Percentiles rank a stretch among this genome's conserved stretches.
Conservation (phyloP, 1,140 invertebrate species). For the Stenopsyche tienmushanensis region DNA sequence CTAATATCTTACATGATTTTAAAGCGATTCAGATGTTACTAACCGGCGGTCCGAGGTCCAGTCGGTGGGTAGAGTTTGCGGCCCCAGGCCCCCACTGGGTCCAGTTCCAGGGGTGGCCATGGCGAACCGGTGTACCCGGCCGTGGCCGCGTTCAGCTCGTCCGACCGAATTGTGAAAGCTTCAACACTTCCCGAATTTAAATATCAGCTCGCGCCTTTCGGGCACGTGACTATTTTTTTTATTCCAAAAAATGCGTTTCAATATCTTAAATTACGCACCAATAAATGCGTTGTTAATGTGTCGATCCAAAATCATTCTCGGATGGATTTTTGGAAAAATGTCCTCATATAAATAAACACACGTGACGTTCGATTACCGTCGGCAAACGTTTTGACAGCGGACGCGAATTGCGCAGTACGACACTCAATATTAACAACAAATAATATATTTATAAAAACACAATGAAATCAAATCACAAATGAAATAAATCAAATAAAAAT, state of each 20-base stretch:
- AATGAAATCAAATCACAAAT: no score
- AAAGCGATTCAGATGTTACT: no score
- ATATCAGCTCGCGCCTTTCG: background rate
- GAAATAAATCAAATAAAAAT: no score
- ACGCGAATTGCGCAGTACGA: no score
- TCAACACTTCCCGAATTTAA: slow-evolving; percentile 17
- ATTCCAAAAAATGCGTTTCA: background rate
- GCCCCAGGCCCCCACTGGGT: slow-evolving; percentile 69
- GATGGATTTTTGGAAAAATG: background rate
- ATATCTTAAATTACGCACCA: background rate
- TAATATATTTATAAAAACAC: no score
- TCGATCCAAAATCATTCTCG: no score
- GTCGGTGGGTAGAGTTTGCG: slow-evolving; percentile 70
- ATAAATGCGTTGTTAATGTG: background rate
- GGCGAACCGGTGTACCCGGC: slow-evolving; percentile 70
- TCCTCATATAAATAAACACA: background rate
- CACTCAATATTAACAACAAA: no score
- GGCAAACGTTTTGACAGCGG: background rate
- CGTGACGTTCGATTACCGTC: background rate
- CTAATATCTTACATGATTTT: background rate
- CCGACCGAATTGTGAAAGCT: slow-evolving; percentile 66
- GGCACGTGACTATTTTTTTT: background rate
- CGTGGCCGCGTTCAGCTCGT: slow-evolving; percentile 67
- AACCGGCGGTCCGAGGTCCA: slow-evolving; percentile 58
- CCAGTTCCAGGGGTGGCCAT: slow-evolving; percentile 69